Evolutionary conservation across 2,113 vertebrate genomes (phyloP), one percentile per base, ranked within the genome.

Genomic region (Erinaceus europaeus): DNA sequence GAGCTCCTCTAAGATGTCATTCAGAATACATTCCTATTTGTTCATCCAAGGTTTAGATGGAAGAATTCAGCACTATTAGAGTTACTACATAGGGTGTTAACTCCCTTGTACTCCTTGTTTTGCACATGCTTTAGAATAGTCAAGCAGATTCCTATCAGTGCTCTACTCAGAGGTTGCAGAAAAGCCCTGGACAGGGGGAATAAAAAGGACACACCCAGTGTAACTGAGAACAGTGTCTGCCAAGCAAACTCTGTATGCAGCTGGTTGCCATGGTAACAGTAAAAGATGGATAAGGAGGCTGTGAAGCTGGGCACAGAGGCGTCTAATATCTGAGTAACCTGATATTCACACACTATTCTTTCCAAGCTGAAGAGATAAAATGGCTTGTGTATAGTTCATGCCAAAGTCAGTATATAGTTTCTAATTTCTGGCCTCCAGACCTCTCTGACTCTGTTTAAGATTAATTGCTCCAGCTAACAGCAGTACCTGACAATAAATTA

Each of bases 401-500:
- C 52, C 72, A 73, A 64, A 92, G 21, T 32, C 80, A 71, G 23
- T 61, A 32, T 27, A 5, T 17, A 80, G 27, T 9, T 59, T 79
- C 72, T 53, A 29, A 76, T 23, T 73, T 18, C 72, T 80, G 25
- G 25, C 84, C 89, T 92, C 61, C 34, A 72, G 80, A 64, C 10
- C 29, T 59, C 44, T 61, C 32, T 75, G 65, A 1, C 23, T 83
- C 38, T 75, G 17, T 78, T 90, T 75, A 79, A 82, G 72, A 88
- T 65, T 46, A 73, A 89, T 85, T 85, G 81, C 15, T 23, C 53
- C 76, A 74, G 71, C 32, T 20, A 76, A 42, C 25, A 76, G 2
- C 40, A 36, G 76, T 72, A 81, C 4, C 23, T 69, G 62, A 84
- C 62, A 93, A 86, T 55, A 92, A 75, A 85, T 90, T 82, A 80